Evolutionary conservation across 2,797 vertebrate species (phyloP), one percentile per base, ranked within the genome.

Genomic region (Labroides dimidiatus): DNA sequence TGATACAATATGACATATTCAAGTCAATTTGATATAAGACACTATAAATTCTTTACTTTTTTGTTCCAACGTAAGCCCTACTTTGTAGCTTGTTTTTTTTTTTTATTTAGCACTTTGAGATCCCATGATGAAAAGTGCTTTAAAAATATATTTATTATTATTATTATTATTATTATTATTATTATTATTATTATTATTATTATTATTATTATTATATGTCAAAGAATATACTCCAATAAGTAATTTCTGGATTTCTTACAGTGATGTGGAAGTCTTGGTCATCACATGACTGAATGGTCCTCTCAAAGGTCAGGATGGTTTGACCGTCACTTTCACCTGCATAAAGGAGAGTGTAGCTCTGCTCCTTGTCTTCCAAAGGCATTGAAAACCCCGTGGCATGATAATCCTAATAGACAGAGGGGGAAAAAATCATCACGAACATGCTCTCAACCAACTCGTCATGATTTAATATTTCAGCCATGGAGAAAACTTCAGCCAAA

Each of bases 291-390:
- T 69, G 41, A 57, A 95, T 88, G 17, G 89, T 27, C 45, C 86
- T 77, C 69, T 83, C 70, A 65, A 96, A 94, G 6, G 80, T 89
- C 90, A 95, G 85, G 9, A 78, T 87, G 4, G 94, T 96, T 33
- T 94, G 92, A 27, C 87, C 82, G 0, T 90, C 61, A 0, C 77
- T 87, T 84, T 95, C 93, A 0, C 0, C 87, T 17, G 95, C 41
- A 15, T 85, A 90, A 13, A 94, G 81, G 1, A 96, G 89, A 19
- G 87, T 85, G 59, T 95, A 95, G 61, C 91, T 92, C 88, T 96
- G 95, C 48, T 90, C 73, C 0, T 72, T 4, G 0, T 96, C 94
- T 71, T 88, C 68, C 16, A 81, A 4, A 10, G 95, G 90, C 8
- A 84, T 87, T 58, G 47, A 2, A 0, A 93, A 78, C 4, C 87